Base-by-base conservation (phyloP, 2,113 vertebrate species). In the Pimephales promelas region DNA sequence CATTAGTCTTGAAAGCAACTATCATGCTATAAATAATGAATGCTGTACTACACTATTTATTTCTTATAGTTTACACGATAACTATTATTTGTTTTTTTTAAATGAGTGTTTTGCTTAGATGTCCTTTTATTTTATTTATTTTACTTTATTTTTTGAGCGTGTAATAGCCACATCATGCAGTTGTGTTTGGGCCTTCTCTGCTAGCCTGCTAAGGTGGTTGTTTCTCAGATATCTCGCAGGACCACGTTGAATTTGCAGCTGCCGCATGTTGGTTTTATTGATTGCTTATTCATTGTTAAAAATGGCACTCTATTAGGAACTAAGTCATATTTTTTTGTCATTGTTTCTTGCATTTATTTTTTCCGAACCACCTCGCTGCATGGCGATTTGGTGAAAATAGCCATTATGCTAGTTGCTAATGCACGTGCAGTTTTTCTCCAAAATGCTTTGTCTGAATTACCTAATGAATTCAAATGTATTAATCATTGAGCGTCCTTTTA, bases 401-500 rank as follows among this genome's bases (percentile, higher is more conserved):
- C 34, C 31, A 31, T 28, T 3, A 22, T 4, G 56, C 7, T 5
- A 28, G 56, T 11, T 10, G 22, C 34, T 3, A 59, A 43, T 47
- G 43, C 78, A 52, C 66, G 77, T n/a, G 20, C 11, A 13, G 2
- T 10, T 24, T 3, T 56, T 20, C 6, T 13, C 3, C 28, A 28
- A 28, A 5, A 6, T 22, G 16, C 2, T 18, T 11, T n/a, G 28
- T 34, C 1, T 20, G 0, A 54, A 20, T 16, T 3, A 2, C 28
- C 0, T 16, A 0, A 24, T 40, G 5, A 22, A 34, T 61, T 5
- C 28, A 2, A 18, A 1, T 52, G 40, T 28, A 14, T 24, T 16
- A 34, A 34, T 70, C 5, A 5, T 18, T 56, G 4, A 52, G 0
- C 4, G 24, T 34, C 22, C 22, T 9, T 71, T 1, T 85, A 97